Conservation (phyloP, 1,140 invertebrate genomes). For the Physella acuta region DNA sequence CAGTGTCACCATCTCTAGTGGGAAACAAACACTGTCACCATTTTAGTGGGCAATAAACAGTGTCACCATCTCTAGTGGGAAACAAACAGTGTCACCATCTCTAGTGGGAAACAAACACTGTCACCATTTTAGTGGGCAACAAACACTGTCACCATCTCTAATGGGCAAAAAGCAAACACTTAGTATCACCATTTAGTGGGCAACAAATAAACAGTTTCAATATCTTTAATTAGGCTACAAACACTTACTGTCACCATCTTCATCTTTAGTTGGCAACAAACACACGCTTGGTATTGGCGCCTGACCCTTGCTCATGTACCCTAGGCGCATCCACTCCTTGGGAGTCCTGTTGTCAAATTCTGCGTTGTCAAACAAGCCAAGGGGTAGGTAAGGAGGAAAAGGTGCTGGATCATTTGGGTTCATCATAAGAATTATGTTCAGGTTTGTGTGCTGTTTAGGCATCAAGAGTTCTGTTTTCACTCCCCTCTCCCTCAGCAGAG, state of each 20-base stretch:
- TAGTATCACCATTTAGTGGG: no score
- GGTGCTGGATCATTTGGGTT: conserved; percentile 23
- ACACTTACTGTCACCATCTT: conserved; percentile 26
- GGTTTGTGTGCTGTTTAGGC: conserved; percentile 24
- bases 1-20: no score
- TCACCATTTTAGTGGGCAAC: no score
- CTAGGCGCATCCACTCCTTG: conserved; percentile 29
- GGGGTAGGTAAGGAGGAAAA: conserved; percentile 25
- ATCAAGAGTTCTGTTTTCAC: conserved; percentile 18
- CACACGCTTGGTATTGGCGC: conserved; percentile 23
- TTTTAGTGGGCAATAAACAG: no score
- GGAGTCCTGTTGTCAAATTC: conserved; percentile 25
- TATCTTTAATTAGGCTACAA: no score
- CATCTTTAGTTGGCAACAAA: conserved; percentile 21
- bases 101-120: no score
- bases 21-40: no score
- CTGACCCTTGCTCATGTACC: conserved; percentile 15
- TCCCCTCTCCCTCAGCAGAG: conserved; percentile 19
- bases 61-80: conserved; percentile 20
- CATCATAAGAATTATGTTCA: conserved; percentile 25
- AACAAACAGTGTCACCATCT: no score
- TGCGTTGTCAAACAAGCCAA: conserved; percentile 26
- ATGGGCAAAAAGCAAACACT: conserved; percentile 22
- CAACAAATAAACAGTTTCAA: no score
- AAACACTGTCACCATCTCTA: conserved; percentile 22